These are phyloP conservation scores for Ladona fulva DNA, from an alignment of 1,140 invertebrate genomes.

Conservation along the genomic window DNA sequence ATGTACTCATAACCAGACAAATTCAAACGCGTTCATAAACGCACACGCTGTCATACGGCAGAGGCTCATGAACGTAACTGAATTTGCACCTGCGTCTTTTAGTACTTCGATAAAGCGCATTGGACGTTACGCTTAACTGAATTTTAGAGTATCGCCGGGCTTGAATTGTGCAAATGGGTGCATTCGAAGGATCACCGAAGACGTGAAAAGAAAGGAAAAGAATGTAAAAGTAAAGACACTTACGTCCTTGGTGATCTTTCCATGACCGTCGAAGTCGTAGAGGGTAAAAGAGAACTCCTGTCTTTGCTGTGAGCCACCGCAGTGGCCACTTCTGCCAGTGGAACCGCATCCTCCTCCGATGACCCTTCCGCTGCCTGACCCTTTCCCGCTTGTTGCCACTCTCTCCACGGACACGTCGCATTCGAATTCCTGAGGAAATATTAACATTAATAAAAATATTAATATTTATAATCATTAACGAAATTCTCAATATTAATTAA, in stretches of 20 bases:
- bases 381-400: slow-evolving; percentile 29
- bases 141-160: too few relatives aligned
- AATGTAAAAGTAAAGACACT: slow-evolving; percentile 30
- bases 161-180: too few relatives aligned
- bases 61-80: too few relatives aligned
- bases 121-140: too few relatives aligned
- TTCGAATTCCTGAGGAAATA: slow-evolving; percentile 60
- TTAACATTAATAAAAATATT: too few relatives aligned
- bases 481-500: too few relatives aligned
- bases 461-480: too few relatives aligned
- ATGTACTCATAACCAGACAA: too few relatives aligned
- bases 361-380: slow-evolving; percentile 41
- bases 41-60: too few relatives aligned
- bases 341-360: slow-evolving; percentile 30
- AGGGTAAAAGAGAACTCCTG: slow-evolving; percentile 86
- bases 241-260: slow-evolving; percentile 86
- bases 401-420: slow-evolving; percentile 81
- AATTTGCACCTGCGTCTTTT: too few relatives aligned
- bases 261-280: slow-evolving; percentile 83
- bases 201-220: slow-evolving; percentile 14
- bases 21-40: too few relatives aligned
- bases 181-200: background rate
- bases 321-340: slow-evolving; percentile 33
- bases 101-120: too few relatives aligned
- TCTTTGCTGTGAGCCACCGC: slow-evolving; percentile 53